Percentiles rank a stretch among this genome's conserved stretches.
Conservation (phyloP, 1,140 invertebrate species). For the Wiebesia pumilae region DNA sequence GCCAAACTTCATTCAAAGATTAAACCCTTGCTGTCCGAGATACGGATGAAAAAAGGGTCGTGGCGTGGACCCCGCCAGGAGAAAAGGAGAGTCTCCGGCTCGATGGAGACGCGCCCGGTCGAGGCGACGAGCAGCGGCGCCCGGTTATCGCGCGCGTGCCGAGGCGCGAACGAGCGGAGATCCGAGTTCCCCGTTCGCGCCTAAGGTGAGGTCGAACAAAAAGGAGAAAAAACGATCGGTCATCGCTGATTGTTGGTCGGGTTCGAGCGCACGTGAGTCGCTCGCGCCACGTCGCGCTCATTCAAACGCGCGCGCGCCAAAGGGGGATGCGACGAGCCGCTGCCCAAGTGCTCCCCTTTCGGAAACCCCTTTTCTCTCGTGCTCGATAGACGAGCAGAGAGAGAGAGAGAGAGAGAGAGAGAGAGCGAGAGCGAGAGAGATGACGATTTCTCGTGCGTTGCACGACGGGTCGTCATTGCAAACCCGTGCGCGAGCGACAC, state of each 20-base stretch:
- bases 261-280: neutral
- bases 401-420: neutral
- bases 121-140: neutral
- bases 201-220: neutral
- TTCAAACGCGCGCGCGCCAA: neutral
- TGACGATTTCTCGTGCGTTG: neutral
- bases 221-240: slow-evolving; percentile 4
- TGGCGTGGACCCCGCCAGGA: too few species aligned
- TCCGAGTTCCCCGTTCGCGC: neutral
- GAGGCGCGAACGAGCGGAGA: neutral
- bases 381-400: neutral
- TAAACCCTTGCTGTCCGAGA: too few species aligned
- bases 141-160: neutral
- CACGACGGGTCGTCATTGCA: neutral
- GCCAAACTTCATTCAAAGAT: too few species aligned
- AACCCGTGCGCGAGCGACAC: too few species aligned
- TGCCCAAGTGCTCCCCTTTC: neutral
- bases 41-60: neutral
- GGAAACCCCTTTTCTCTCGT: neutral
- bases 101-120: neutral
- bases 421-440: neutral
- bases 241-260: slow-evolving; percentile 3
- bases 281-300: too few species aligned
- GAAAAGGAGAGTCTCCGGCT: neutral
- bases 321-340: neutral